Evolutionary conservation across 1,140 invertebrate genomes (phyloP).

Genomic region (Eumeta japonica): DNA sequence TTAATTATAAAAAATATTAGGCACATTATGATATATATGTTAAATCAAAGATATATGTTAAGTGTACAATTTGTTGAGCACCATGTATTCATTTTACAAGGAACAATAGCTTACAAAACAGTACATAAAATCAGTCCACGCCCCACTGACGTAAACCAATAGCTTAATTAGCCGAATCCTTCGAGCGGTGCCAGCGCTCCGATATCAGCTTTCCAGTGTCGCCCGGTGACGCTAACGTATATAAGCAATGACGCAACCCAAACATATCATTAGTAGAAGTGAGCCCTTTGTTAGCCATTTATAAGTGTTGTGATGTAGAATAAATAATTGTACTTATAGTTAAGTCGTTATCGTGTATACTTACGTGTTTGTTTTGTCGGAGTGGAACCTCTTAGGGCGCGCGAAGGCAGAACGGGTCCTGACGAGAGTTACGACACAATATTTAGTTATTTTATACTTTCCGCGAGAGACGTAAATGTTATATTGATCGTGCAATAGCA

Average conservation of each 20-base stretch:
- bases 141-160: conserved; percentile 1
- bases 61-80: conserved; percentile 1
- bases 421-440: neutral
- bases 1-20: no score
- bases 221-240: conserved; percentile 8
- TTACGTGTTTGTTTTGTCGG: no score
- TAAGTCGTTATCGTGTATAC: neutral
- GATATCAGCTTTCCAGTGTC: no score
- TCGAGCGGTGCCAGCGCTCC: no score
- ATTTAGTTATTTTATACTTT: neutral
- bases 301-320: conserved; percentile 20
- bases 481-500: no score
- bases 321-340: conserved; percentile 1
- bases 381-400: no score
- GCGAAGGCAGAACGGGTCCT: no score
- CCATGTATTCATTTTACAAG: neutral
- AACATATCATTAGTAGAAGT: conserved; percentile 45
- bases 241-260: conserved; percentile 37
- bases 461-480: neutral
- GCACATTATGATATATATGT: no score
- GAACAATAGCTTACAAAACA: neutral
- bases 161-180: conserved; percentile 4
- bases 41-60: no score
- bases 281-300: conserved; percentile 22
- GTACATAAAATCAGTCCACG: no score